Base-by-base conservation (phyloP, 2,113 vertebrate species). In the Calyptomena viridis region DNA sequence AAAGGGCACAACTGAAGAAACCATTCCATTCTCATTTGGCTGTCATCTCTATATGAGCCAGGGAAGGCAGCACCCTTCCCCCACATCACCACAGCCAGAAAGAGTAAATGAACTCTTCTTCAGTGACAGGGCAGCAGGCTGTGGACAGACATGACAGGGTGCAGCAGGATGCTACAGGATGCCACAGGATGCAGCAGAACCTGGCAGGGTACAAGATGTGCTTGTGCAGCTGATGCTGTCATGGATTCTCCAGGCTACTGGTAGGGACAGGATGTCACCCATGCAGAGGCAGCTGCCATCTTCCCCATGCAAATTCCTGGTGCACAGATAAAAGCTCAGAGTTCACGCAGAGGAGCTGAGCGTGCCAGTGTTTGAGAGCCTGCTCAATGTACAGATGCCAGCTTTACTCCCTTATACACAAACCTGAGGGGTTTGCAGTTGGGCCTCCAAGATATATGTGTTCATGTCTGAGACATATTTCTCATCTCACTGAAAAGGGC, bases 381-480 rank as follows among this genome's bases (percentile, higher is more conserved):
- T n/a, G 40, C 75, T 42, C 71, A 6, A 6, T 6, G 22, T 5
- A 14, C 5, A 42, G 35, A 19, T 10, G 2, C 42, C 39, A 63
- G 60, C 33, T 72, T 87, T 75, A 33, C 20, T 75, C 39, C 66
- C 19, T 53, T 3, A 0, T 5, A 8, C 22, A 35, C 68, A 84
- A 83, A 22, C 37, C 67, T 7, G 1, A 20, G 50, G 19, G 37
- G 30, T 56, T 27, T 69, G 53, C 49, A 68, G 76, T 58, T 71
- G 59, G 30, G 11, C 27, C 40, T 42, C 39, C 0, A 0, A 73
- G 91, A 83, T 64, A 58, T 64, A 72, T 24, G 44, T 0, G 0
- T 35, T 82, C 37, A 27, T 40, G 40, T 87, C 72, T 2, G 0
- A 79, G 62, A 49, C 5, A 1, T 40, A 80, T 69, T 95, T 83